Percentiles rank a stretch among this genome's conserved stretches.
Conservation (phyloP, 30 jellyfish, hydroid and myxozoan species). For the Cassiopea xamachana region DNA sequence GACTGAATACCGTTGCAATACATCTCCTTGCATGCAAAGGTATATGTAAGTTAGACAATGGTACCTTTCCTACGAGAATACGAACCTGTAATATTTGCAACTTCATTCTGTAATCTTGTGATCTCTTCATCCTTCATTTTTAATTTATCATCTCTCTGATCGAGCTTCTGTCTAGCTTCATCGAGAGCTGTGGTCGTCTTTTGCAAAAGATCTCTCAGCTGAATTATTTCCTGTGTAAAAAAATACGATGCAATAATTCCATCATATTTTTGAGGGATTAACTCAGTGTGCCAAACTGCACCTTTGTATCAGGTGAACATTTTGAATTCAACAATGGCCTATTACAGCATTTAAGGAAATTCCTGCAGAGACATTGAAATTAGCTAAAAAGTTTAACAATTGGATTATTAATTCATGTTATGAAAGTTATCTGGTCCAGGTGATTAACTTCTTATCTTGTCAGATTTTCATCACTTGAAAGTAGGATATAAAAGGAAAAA, state of each 20-base stretch:
- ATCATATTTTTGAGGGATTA: no score
- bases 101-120: conserved; percentile 2
- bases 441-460: neutral
- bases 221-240: conserved; percentile 40
- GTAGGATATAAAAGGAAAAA: no score
- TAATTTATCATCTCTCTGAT: conserved; percentile 69
- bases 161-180: conserved; percentile 79
- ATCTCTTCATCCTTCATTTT: conserved; percentile 36
- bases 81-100: conserved; percentile 67
- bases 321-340: no score
- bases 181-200: conserved; percentile 76
- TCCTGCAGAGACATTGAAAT: no score
- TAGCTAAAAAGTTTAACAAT: no score
- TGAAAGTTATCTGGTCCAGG: no score
- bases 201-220: conserved; percentile 61
- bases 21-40: neutral
- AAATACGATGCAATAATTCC: neutral
- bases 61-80: conserved; percentile 74
- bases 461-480: neutral
- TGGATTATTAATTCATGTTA: no score
- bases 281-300: no score
- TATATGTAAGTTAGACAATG: conserved; percentile 36
- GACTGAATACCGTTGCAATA: no score
- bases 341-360: no score
- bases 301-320: no score